These are phyloP conservation scores for Sphaeramia orbicularis DNA, from an alignment of 2,797 vertebrate species.

Conservation along the genomic window DNA sequence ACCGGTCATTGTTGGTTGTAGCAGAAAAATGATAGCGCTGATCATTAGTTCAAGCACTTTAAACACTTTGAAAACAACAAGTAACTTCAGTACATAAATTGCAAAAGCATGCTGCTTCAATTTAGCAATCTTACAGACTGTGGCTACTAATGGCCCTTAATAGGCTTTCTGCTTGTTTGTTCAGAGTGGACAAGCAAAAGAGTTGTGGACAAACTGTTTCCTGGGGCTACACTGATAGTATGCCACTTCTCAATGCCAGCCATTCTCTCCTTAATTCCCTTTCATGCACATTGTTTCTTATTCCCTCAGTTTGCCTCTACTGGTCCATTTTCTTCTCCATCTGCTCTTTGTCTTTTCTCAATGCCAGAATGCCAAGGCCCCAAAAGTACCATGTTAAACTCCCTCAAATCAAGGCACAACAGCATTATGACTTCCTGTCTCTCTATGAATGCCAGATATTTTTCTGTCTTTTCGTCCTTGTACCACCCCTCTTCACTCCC, in stretches of 20 bases:
- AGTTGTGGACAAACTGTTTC: constrained; percentile 9
- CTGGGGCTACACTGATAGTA: constrained; percentile 23
- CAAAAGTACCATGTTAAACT: constrained; percentile 41
- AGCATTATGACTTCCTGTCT: constrained; percentile 30
- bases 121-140: neutral
- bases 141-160: constrained; percentile 25
- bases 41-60: neutral
- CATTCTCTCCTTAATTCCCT: constrained; percentile 33
- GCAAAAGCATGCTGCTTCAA: constrained; percentile 1
- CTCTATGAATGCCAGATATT: constrained; percentile 36
- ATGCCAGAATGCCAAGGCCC: constrained; percentile 36
- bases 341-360: constrained; percentile 45
- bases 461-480: constrained; percentile 48
- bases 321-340: constrained; percentile 49
- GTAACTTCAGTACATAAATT: neutral
- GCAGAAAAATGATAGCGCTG: neutral
- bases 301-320: constrained; percentile 37
- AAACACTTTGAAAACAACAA: neutral
- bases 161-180: constrained; percentile 25
- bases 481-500: neutral
- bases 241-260: constrained; percentile 39
- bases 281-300: constrained; percentile 45
- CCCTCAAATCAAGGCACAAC: constrained; percentile 46
- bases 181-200: constrained; percentile 26
- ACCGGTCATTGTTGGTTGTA: neutral